Evolutionary conservation across 2,888 invertebrate genomes (phyloP).

Genomic region (Hedya salicella): DNA sequence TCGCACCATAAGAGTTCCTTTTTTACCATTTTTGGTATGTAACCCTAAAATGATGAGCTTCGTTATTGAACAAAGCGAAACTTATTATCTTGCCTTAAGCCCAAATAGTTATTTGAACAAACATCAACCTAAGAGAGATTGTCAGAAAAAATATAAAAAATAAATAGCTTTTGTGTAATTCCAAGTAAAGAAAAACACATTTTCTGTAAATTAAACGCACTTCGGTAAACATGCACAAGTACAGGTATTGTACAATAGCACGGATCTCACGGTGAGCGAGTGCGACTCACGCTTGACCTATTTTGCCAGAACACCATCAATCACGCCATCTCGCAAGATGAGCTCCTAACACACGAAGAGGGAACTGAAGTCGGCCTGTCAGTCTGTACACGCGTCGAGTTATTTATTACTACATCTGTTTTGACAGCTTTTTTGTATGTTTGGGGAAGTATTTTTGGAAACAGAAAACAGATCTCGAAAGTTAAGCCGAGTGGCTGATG

Average conservation of each 20-base stretch:
- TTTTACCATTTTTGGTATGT: too few species aligned
- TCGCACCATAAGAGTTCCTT: too few species aligned
- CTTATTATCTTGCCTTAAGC: too few species aligned
- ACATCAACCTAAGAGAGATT: too few species aligned
- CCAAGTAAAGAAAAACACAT: too few species aligned
- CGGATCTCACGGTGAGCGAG: not conserved
- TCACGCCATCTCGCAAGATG: not conserved
- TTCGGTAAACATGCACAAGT: not conserved
- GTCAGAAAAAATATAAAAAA: too few species aligned
- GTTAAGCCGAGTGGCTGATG: not conserved
- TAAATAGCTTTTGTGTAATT: too few species aligned
- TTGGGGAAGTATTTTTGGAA: slow-evolving; percentile 18
- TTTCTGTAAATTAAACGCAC: too few species aligned
- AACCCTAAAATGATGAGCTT: too few species aligned
- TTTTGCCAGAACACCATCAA: not conserved
- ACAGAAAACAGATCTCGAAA: slow-evolving; percentile 25
- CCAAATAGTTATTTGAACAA: too few species aligned
- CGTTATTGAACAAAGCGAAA: too few species aligned
- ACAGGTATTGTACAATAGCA: not conserved
- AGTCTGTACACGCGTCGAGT: not conserved
- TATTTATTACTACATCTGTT: slow-evolving; percentile 39
- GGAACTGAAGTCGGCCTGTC: slow-evolving; percentile 28
- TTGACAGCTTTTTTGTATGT: slow-evolving; percentile 36
- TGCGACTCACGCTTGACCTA: not conserved
- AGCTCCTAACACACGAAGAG: not conserved